Base-by-base conservation (phyloP, 2,888 invertebrate species). In the Odontocolon sp. region DNA sequence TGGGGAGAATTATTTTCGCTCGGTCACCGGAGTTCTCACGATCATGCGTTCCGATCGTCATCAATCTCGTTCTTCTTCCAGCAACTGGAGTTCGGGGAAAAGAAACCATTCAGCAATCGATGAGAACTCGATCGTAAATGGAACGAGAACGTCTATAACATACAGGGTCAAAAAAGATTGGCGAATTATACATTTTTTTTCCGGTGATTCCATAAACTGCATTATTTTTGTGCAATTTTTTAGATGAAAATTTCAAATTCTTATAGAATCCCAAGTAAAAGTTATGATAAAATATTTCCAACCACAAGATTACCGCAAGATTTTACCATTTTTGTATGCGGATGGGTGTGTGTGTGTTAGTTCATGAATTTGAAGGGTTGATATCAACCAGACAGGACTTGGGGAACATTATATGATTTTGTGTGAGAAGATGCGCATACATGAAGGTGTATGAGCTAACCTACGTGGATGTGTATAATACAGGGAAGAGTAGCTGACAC, bases 11-110 rank as follows among this genome's bases (percentile, higher is more conserved):
- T 67, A 69, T 73, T 80, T 66, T 73, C 73, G 77, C 80, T 77
- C 68, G 71, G 69, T 80, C 78, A 81, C 76, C 56, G 73, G 66
- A 47, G 52, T 72, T 70, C 75, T 67, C 71, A 80, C 77, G 67
- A 80, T 73, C 73, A 70, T 68, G 64, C 50, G 56, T 50, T 50
- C 42, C 73, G 59, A 71, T 72, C 71, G 71, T 70, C 77, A 74
- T 77, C 73, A 71, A 77, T 79, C 57, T 64, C 54, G 23, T 4
- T 14, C 26, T 4, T 38, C 47, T 38, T 50, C 26, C 36, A 36
- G 47, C 64, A 33, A 26, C 36, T n/a, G 26, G 50, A 11, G 23
- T 50, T 8, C 26, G 21, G 26, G 33, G 26, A 54, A 63, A 57
- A 50, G 56, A 68, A 63, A 57, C 50, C 63, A 50, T 63, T 63